Base-by-base conservation (phyloP, 2,113 vertebrate species). In the Urocynchramus pylzowi region DNA sequence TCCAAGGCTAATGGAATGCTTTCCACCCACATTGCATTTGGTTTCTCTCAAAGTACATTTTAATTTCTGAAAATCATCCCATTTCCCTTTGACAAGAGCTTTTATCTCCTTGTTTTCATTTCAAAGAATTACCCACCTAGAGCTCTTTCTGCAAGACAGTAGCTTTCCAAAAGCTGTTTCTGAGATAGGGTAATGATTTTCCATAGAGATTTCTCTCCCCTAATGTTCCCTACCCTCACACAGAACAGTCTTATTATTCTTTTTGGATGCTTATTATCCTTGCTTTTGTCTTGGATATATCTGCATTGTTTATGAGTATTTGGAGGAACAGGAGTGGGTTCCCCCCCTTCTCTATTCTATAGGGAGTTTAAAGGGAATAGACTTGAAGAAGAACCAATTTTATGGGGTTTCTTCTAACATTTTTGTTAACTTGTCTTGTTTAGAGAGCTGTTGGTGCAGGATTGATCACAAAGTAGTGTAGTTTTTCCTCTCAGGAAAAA, bases 21-120 rank as follows among this genome's bases (percentile, higher is more conserved):
- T 96, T 96, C 93, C 95, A 94, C 96, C 92, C 95, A 97, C 95
- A 63, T 86, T 86, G 90, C 88, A 84, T 92, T 93, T 96, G 64
- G 52, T 88, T 95, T 92, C 85, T 93, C 90, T 74, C 9, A 3
- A 92, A 94, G 87, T 86, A 96, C 87, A 44, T 77, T 94, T 95
- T 96, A 94, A 96, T 93, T 97, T 94, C 49, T 94, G 82, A 86
- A 94, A 96, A 92, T 96, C 75, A 90, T 94, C 85, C 90, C 64
- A 86, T 94, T 91, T 90, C 26, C 35, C 50, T 57, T 89, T 94
- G 91, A 97, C 95, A 96, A 96, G 93, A 95, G 93, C 96, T 94
- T 96, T 96, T 95, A 96, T 92, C 95, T 79, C 76, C 88, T 74
- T 94, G 94, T 95, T 96, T 96, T 94, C 28, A 10, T 93, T 94